These are phyloP conservation scores for Drosophila kohkoa DNA, from an alignment of 1,140 invertebrate genomes.

Conservation along the genomic window DNA sequence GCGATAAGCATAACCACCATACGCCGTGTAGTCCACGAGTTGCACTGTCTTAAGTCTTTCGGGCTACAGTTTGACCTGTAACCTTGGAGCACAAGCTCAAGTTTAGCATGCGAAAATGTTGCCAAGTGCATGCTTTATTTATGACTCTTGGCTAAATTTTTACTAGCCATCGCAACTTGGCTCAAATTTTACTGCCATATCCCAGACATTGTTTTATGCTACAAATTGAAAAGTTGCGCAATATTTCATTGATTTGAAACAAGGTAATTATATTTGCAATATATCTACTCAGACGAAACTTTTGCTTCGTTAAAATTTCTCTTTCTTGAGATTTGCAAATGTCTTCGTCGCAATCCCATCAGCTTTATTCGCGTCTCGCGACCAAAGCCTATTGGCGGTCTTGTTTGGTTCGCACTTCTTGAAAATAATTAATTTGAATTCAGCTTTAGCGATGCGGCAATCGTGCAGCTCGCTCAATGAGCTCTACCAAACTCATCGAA, in stretches of 20 bases:
- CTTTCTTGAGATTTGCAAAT: background rate
- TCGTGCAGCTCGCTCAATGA: constrained; percentile 11
- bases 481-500: constrained; percentile 47
- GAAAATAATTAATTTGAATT: constrained; percentile 32
- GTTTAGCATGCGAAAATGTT: constrained; percentile 23
- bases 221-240: constrained; percentile 19
- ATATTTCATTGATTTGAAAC: constrained; percentile 13
- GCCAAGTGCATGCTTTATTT: constrained; percentile 41
- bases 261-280: constrained; percentile 5
- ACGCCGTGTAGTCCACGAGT: constrained; percentile 55
- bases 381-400: constrained; percentile 14
- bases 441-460: constrained; percentile 7
- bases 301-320: background rate
- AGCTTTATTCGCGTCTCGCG: background rate
- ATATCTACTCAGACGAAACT: background rate
- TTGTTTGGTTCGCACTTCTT: constrained; percentile 13
- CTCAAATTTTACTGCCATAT: constrained; percentile 9
- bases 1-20: constrained; percentile 32
- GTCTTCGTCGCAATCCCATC: background rate
- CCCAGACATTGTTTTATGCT: background rate
- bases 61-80: constrained; percentile 48
- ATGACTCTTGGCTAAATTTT: constrained; percentile 56
- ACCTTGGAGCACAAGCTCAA: constrained; percentile 43
- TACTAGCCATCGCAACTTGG: constrained; percentile 14
- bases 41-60: background rate